These are phyloP conservation scores for Pomacea maculata DNA, from an alignment of 1,140 invertebrate genomes.

Conservation along the genomic window DNA sequence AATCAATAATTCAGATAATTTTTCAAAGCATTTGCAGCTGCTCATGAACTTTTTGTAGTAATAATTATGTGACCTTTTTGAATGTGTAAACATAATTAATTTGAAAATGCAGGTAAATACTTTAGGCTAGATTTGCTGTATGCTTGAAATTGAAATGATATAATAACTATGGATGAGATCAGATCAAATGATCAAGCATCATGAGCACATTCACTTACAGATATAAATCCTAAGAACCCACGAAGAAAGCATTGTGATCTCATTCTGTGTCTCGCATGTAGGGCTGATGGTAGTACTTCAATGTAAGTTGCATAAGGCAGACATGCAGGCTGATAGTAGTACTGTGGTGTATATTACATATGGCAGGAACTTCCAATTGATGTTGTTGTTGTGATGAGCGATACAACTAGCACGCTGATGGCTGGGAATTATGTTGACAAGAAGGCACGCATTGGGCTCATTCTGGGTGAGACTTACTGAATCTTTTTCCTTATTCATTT, in stretches of 20 bases:
- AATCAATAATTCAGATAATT: not conserved
- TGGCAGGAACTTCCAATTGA: constrained; percentile 72
- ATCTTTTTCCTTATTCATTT: not conserved
- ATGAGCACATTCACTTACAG: not conserved
- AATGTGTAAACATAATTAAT: not conserved
- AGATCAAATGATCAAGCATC: not conserved
- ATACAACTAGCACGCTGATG: constrained; percentile 97
- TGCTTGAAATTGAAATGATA: no score
- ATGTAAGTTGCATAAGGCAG: no score
- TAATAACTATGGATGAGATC: no score
- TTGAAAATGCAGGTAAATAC: not conserved
- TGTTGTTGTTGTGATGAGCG: constrained; percentile 93
- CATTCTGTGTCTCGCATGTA: no score
- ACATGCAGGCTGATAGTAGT: no score
- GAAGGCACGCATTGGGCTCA: constrained; percentile 87
- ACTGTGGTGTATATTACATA: not conserved
- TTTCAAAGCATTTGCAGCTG: not conserved
- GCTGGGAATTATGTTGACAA: constrained; percentile 92
- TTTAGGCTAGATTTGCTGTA: no score
- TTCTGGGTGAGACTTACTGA: constrained; percentile 74
- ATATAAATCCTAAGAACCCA: not conserved
- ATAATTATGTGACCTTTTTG: not conserved
- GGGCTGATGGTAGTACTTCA: no score
- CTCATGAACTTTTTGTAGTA: not conserved
- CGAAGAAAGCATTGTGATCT: no score